These are phyloP conservation scores for Thaumetopoea pityocampa DNA, from an alignment of 1,140 invertebrate species.

Conservation along the genomic window DNA sequence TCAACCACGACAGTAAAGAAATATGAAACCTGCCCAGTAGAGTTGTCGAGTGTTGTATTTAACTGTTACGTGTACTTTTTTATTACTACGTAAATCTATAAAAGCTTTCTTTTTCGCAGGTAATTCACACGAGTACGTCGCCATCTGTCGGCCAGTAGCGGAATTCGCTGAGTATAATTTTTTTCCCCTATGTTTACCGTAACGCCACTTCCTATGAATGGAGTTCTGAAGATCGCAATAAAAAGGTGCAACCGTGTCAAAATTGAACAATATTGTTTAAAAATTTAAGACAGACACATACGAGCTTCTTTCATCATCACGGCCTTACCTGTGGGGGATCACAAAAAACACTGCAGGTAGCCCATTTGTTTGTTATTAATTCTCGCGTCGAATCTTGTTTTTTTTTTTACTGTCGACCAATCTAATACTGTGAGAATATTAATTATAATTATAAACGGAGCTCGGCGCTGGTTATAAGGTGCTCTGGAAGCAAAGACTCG, in stretches of 20 bases:
- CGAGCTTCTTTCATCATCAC: conserved; percentile 67
- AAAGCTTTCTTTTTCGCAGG: conserved; percentile 17
- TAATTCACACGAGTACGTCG: conserved; percentile 22
- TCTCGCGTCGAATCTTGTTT: conserved; percentile 66
- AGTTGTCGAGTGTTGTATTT: conserved; percentile 22
- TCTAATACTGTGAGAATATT: conserved; percentile 73
- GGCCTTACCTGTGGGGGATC: conserved; percentile 61
- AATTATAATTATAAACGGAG: conserved; percentile 74
- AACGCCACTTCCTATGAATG: conserved; percentile 55
- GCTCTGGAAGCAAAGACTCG: conserved; percentile 46
- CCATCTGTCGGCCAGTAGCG: conserved; percentile 62
- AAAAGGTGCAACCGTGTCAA: conserved; percentile 68
- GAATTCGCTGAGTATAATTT: conserved; percentile 23
- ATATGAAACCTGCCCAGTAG: conserved; percentile 46
- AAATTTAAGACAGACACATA: conserved; percentile 63
- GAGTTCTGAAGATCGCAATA: conserved; percentile 32
- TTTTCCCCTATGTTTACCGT: conserved; percentile 44
- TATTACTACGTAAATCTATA: too few relatives aligned
- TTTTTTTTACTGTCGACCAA: conserved; percentile 62
- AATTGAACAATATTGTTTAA: conserved; percentile 66
- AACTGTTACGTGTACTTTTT: conserved; percentile 6
- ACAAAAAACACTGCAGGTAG: conserved; percentile 74
- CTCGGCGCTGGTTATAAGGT: conserved; percentile 60
- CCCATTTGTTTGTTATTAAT: conserved; percentile 76
- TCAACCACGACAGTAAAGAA: conserved; percentile 47